Evolutionary conservation across 2,113 vertebrate species (phyloP), one percentile per base, ranked within the genome.

Genomic region (Monarcha castaneiventris): DNA sequence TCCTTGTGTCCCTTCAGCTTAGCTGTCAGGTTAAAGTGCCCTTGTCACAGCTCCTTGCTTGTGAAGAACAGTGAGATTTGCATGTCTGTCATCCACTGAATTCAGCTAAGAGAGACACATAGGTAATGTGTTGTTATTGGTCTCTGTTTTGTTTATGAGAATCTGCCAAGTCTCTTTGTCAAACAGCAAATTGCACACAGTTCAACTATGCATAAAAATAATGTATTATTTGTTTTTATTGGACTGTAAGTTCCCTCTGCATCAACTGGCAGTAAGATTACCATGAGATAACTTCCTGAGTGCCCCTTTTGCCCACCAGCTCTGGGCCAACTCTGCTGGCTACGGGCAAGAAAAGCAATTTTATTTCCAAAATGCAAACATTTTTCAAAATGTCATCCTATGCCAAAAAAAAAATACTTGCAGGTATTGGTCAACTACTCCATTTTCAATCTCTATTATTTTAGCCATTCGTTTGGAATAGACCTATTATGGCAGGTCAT

Each of bases 391-490:
- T 91, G 84, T 90, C 87, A 87, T 73, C 51, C n/a, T 39, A 48
- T 69, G 41, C 83, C 39, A 75, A 56, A 74, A 87, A 89, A 72
- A 63, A 76, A 64, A 54, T 58, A 94, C 79, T 95, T 93, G 10
- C 33, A 66, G 68, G 84, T 32, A 78, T 44, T 95, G 71, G 72
- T 56, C 5, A 22, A 79, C 64, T 64, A 30, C 25, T 91, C 58
- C 27, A 73, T 92, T 96, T 96, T 95, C 77, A 83, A n/a, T 87
- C 52, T 89, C 67, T 90, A 79, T 94, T 95, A 72, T 78, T 86
- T 96, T 59, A 92, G 63, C 67, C 44, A 66, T 92, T 87, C 33
- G 21, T 90, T 94, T 88, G 63, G 58, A 96, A 92, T 95, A 90
- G 64, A 90, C 64, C 15, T 81, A 61, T 86, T 89, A 90, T 62